phyloP scores from a whole-genome alignment of 2,888 invertebrate genomes.

The Eurois occulta region DNA sequence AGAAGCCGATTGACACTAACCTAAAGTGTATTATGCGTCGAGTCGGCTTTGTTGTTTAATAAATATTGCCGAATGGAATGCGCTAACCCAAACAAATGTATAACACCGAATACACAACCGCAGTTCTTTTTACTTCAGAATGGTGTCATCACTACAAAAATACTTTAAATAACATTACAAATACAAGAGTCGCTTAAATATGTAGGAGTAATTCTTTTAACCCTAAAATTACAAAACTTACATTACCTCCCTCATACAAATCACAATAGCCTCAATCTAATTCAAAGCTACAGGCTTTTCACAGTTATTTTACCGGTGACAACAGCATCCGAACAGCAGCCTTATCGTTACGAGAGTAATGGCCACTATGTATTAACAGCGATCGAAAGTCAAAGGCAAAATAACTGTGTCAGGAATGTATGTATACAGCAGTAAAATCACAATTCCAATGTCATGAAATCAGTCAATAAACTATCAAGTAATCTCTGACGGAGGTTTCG shows the following conservation, averaged over 20 bases:
- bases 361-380: background rate
- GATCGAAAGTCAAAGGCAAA: background rate
- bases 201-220: background rate
- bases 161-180: background rate
- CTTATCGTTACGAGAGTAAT: background rate
- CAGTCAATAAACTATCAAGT: slow-evolving; percentile 19
- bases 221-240: background rate
- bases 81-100: background rate
- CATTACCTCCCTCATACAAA: background rate
- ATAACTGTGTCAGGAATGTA: background rate
- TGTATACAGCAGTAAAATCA: background rate
- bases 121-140: background rate
- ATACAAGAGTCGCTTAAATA: background rate
- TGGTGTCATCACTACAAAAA: too few species aligned
- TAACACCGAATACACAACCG: background rate
- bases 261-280: background rate
- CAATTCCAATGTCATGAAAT: slow-evolving; percentile 5
- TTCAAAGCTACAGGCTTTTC: background rate
- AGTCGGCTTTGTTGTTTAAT: background rate
- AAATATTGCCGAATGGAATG: background rate
- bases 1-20: background rate
- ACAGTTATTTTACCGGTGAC: background rate
- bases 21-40: background rate
- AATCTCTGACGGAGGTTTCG: slow-evolving; percentile 21
- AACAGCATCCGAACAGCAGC: background rate